Percentiles rank a stretch among this genome's conserved stretches.
Evolutionary conservation across 2,113 vertebrate species (phyloP).

Genomic region (Cyprinodon tularosa): DNA sequence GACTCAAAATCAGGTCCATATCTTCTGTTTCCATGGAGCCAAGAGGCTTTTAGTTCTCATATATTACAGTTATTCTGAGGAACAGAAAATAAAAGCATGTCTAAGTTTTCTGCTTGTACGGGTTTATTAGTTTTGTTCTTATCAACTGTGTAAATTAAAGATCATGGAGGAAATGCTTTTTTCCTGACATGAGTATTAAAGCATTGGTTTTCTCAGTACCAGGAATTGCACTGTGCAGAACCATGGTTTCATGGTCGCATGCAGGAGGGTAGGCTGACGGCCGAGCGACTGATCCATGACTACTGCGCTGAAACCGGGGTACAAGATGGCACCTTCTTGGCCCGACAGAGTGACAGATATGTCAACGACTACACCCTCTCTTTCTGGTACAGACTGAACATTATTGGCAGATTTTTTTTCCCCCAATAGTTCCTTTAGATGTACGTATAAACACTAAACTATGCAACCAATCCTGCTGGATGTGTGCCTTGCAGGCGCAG

Average conservation of each 20-base stretch:
- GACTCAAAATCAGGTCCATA: not conserved
- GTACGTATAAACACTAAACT: not conserved
- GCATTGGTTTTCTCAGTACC: slow-evolving; percentile 60
- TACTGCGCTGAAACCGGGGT: slow-evolving; percentile 88
- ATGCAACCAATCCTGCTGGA: not conserved
- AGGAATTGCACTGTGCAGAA: slow-evolving; percentile 86
- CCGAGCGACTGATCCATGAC: slow-evolving; percentile 89
- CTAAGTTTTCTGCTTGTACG: not conserved
- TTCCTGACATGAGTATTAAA: too few relatives aligned
- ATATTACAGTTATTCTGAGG: not conserved
- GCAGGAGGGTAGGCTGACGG: slow-evolving; percentile 85
- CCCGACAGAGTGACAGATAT: slow-evolving; percentile 88
- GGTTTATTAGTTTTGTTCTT: not conserved
- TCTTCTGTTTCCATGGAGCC: too few relatives aligned
- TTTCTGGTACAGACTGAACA: slow-evolving; percentile 85
- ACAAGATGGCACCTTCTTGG: slow-evolving; percentile 91
- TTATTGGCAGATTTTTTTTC: not conserved
- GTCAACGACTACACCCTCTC: slow-evolving; percentile 89
- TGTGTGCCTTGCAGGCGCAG: slow-evolving; percentile 80
- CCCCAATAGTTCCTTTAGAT: not conserved
- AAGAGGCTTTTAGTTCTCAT: not conserved
- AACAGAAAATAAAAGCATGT: not conserved
- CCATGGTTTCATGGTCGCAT: slow-evolving; percentile 94
- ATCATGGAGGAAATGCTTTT: not conserved
- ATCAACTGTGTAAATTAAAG: not conserved